phyloP scores from a whole-genome alignment of 1,140 invertebrate species.

The Pseudomyrmex dendroicus region DNA sequence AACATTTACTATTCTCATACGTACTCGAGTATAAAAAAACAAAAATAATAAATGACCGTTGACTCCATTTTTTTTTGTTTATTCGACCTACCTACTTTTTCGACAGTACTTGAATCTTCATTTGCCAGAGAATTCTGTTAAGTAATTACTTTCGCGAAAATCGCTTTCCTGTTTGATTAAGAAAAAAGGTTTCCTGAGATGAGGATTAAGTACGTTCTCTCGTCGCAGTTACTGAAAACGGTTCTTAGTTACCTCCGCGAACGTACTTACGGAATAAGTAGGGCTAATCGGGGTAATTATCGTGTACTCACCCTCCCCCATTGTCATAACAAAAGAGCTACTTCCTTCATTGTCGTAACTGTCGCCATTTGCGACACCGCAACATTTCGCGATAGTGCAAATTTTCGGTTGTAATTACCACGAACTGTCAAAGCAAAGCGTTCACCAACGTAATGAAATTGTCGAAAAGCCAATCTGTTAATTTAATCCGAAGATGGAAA shows the following conservation, averaged over 20 bases:
- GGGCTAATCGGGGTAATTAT: constrained; percentile 56
- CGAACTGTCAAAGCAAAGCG: neutral
- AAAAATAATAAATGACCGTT: too few relatives aligned
- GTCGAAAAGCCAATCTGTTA: neutral
- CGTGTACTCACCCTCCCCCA: constrained; percentile 10
- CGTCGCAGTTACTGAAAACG: constrained; percentile 42
- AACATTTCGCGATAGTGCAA: constrained; percentile 22
- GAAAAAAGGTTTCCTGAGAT: constrained; percentile 45
- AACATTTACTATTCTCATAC: too few relatives aligned
- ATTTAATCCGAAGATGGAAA: too few relatives aligned
- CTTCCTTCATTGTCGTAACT: constrained; percentile 19
- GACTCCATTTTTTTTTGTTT: neutral
- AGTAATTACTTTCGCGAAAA: constrained; percentile 56
- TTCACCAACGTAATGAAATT: neutral
- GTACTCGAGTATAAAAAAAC: neutral
- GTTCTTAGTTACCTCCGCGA: constrained; percentile 39
- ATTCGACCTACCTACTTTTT: neutral
- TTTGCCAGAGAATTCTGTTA: constrained; percentile 44
- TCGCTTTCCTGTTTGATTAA: constrained; percentile 44
- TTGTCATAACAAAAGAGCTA: constrained; percentile 38
- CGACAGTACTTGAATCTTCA: constrained; percentile 6
- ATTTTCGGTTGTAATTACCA: neutral
- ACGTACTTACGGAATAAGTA: constrained; percentile 46
- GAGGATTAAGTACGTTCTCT: constrained; percentile 48
- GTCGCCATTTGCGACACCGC: constrained; percentile 5